These are phyloP conservation scores for Clanis bilineata DNA, from an alignment of 2,888 invertebrate species.

Conservation along the genomic window DNA sequence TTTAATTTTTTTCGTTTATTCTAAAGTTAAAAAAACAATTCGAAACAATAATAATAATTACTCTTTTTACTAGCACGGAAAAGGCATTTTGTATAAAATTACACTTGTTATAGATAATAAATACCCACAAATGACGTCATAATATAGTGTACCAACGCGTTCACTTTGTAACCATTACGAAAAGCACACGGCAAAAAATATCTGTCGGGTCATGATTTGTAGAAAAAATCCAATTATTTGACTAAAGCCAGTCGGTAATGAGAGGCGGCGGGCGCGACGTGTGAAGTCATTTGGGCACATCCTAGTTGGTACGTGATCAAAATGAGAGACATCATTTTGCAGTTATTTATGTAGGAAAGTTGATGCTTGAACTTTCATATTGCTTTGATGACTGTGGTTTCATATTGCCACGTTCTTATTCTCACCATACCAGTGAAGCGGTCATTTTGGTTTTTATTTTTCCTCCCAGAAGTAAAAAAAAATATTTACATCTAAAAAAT, in stretches of 20 bases:
- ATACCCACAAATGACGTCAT: background rate
- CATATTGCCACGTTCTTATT: background rate
- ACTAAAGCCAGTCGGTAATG: constrained; percentile 29
- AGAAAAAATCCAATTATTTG: constrained; percentile 34
- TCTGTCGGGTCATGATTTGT: constrained; percentile 35
- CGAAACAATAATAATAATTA: no score
- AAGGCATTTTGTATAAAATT: background rate
- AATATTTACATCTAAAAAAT: background rate
- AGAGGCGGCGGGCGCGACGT: constrained; percentile 19
- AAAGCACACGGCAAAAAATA: constrained; percentile 17
- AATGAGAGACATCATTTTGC: background rate
- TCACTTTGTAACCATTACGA: constrained; percentile 12
- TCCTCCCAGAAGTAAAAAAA: background rate
- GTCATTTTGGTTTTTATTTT: no score
- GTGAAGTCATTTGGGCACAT: constrained; percentile 29
- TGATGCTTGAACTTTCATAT: background rate
- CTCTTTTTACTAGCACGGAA: background rate
- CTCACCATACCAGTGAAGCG: no score
- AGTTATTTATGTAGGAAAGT: background rate
- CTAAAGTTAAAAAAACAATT: no score
- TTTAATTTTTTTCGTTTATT: no score
- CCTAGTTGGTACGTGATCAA: constrained; percentile 26
- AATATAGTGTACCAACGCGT: constrained; percentile 6
- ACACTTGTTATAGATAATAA: background rate
- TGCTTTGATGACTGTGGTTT: background rate